These are phyloP conservation scores for Megaptera novaeangliae DNA, from an alignment of 2,113 vertebrate genomes.

Conservation along the genomic window DNA sequence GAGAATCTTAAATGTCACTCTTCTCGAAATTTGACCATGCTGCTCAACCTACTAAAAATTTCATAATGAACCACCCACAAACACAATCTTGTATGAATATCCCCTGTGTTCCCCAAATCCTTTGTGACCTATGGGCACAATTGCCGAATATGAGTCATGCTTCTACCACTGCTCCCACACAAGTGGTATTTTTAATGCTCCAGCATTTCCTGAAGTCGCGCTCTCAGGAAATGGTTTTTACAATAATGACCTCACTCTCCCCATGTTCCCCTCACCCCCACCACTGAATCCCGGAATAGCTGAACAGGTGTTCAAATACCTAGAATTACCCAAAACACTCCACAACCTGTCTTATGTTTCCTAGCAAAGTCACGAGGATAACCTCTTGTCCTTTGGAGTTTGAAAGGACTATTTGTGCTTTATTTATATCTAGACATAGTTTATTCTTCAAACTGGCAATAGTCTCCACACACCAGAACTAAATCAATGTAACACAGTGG, in stretches of 20 bases:
- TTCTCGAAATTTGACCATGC: constrained; percentile 31
- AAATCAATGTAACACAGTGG: background rate
- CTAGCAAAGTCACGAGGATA: constrained; percentile 7
- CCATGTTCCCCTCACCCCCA: background rate
- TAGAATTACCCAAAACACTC: constrained; percentile 41
- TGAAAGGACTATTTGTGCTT: background rate
- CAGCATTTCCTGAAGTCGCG: constrained; percentile 61
- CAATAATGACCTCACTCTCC: constrained; percentile 52
- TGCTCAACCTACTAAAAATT: constrained; percentile 39
- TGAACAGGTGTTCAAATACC: constrained; percentile 63
- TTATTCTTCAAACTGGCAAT: background rate
- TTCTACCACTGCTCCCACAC: constrained; percentile 62
- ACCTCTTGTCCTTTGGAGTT: background rate
- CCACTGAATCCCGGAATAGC: constrained; percentile 63
- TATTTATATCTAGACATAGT: constrained; percentile 3
- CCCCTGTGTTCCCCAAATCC: constrained; percentile 52
- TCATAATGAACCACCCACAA: constrained; percentile 47
- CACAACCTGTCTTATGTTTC: constrained; percentile 32
- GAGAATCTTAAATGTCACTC: constrained; percentile 53
- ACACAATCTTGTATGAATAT: constrained; percentile 50
- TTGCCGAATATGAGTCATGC: constrained; percentile 55
- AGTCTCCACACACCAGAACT: background rate
- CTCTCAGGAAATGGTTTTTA: constrained; percentile 66
- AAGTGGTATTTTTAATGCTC: constrained; percentile 68
- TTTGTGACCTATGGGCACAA: constrained; percentile 65